These are phyloP conservation scores for Gibbula magus DNA, from an alignment of 2,888 invertebrate species.

Conservation along the genomic window DNA sequence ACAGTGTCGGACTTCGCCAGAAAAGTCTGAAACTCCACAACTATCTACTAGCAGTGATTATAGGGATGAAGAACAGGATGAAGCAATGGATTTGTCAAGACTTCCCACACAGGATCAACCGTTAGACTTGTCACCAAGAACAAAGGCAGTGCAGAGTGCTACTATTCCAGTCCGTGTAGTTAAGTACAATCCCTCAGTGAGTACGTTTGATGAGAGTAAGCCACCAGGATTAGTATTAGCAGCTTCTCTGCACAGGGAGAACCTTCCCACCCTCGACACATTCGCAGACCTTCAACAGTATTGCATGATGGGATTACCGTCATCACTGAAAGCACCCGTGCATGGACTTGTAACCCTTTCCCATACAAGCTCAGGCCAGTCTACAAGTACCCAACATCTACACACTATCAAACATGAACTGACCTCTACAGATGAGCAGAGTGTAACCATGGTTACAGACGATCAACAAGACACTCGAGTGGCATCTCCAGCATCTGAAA, in stretches of 20 bases:
- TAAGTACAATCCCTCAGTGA: neutral
- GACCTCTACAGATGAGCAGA: too few relatives aligned
- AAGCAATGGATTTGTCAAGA: conserved; percentile 1
- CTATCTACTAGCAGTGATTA: neutral
- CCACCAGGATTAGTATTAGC: conserved; percentile 10
- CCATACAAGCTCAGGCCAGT: too few relatives aligned
- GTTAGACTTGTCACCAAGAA: neutral
- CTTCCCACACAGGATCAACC: too few relatives aligned
- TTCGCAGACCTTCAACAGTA: neutral
- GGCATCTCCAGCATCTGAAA: neutral
- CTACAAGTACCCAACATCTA: neutral
- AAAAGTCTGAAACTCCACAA: neutral
- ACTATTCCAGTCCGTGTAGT: neutral
- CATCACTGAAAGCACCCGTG: neutral
- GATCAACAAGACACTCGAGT: neutral
- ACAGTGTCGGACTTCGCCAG: neutral
- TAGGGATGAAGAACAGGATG: neutral
- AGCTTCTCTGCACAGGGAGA: neutral
- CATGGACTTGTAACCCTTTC: too few relatives aligned
- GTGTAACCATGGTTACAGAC: neutral
- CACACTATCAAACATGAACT: neutral
- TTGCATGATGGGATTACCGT: conserved; percentile 10
- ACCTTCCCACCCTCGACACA: neutral
- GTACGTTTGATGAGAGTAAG: too few relatives aligned
- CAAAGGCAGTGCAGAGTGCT: neutral